phyloP scores from a whole-genome alignment of 2,888 invertebrate genomes.

The Tetheella fluctuosa region DNA sequence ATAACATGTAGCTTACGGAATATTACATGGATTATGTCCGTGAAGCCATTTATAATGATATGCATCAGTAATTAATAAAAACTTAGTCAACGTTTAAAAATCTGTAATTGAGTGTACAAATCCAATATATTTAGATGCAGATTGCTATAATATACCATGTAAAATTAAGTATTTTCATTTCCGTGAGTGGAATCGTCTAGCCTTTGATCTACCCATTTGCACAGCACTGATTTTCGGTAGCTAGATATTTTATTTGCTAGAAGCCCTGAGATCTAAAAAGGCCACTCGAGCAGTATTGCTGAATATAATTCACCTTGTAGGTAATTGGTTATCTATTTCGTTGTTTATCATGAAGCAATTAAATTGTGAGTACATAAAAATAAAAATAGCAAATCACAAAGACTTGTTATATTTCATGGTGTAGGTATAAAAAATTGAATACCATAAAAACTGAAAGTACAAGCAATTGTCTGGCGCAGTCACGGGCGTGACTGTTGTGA shows the following conservation, averaged over 20 bases:
- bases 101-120: neutral
- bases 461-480: neutral
- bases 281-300: too few species aligned
- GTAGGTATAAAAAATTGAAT: neutral
- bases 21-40: neutral
- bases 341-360: too few species aligned
- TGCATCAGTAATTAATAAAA: neutral
- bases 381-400: neutral
- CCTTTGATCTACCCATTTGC: neutral
- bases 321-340: too few species aligned
- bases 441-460: conserved; percentile 4
- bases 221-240: too few species aligned
- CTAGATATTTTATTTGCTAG: too few species aligned
- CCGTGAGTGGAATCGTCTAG: neutral
- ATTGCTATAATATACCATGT: neutral
- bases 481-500: conserved; percentile 5
- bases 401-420: neutral
- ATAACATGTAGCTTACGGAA: neutral
- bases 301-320: too few species aligned
- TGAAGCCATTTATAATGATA: neutral
- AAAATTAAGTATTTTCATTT: neutral
- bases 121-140: neutral
- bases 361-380: too few species aligned
- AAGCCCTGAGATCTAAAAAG: too few species aligned
- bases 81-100: neutral